phyloP scores from a whole-genome alignment of 2,113 vertebrate species.

The Nerophis lumbriciformis region DNA sequence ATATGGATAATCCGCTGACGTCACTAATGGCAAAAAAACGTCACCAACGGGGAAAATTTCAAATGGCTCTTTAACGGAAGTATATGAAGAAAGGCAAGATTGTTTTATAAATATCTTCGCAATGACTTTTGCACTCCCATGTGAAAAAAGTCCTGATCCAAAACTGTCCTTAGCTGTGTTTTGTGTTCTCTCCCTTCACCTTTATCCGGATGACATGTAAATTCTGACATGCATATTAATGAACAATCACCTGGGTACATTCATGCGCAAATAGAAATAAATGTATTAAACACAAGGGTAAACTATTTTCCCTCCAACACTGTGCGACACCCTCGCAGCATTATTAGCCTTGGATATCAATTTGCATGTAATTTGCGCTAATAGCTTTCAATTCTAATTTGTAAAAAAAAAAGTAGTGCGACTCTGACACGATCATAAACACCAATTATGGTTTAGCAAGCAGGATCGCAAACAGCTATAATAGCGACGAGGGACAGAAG shows the following conservation, averaged over 20 bases:
- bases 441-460: conserved; percentile 63
- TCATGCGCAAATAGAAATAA: conserved; percentile 73
- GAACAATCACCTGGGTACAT: conserved; percentile 71
- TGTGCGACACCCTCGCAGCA: conserved; percentile 59
- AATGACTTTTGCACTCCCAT: no score
- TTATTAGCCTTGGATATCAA: conserved; percentile 67
- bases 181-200: conserved; percentile 31
- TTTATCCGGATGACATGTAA: conserved; percentile 63
- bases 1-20: no score
- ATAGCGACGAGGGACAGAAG: conserved; percentile 40
- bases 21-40: no score
- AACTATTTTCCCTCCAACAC: conserved; percentile 53
- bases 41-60: no score
- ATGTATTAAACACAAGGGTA: conserved; percentile 57
- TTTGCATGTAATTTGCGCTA: conserved; percentile 66
- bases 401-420: conserved; percentile 55
- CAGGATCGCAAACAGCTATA: conserved; percentile 59
- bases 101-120: no score
- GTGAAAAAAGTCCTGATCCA: no score
- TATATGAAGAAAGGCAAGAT: no score
- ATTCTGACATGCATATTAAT: conserved; percentile 74
- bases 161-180: conserved; percentile 16
- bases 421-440: conserved; percentile 68
- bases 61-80: no score
- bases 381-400: conserved; percentile 66